A percentile compares a stretch with the other conserved stretches of the same genome.
Evolutionary conservation across 2,888 invertebrate genomes (phyloP).

Genomic region (Peribatodes rhomboidaria): DNA sequence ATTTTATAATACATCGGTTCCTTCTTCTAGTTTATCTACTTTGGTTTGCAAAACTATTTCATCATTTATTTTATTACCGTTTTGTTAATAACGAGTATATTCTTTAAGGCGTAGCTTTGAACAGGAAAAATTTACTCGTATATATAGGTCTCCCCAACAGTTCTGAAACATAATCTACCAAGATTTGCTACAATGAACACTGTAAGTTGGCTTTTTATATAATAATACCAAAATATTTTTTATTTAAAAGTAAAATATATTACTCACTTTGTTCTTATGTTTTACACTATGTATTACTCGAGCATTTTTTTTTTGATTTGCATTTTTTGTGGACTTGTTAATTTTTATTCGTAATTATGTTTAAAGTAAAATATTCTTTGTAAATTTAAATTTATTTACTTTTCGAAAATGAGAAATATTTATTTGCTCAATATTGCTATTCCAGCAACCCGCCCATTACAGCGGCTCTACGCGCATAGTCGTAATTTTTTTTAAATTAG

Average conservation of each 20-base stretch:
- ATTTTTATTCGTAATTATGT: too few species aligned
- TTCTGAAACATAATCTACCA: slow-evolving; percentile 4
- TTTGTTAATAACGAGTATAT: too few species aligned
- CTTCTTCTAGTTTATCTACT: not conserved
- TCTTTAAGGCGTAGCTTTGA: not conserved
- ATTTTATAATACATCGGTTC: not conserved
- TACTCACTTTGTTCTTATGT: not conserved
- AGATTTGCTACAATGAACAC: slow-evolving; percentile 21
- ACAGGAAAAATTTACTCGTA: not conserved
- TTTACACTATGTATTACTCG: too few species aligned
- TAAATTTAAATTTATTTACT: too few species aligned
- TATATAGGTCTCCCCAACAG: not conserved
- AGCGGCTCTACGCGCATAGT: too few species aligned
- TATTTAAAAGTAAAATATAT: not conserved
- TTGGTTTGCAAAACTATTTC: not conserved
- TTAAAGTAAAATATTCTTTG: too few species aligned
- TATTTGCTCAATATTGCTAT: too few species aligned
- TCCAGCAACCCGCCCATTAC: too few species aligned
- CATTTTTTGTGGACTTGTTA: too few species aligned
- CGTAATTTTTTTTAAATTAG: too few species aligned
- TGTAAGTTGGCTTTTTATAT: slow-evolving; percentile 11
- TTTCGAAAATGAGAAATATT: too few species aligned
- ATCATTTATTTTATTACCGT: not conserved
- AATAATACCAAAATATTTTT: not conserved
- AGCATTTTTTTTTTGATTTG: too few species aligned